phyloP scores from a whole-genome alignment of 2,113 vertebrate genomes.

The Megaceryle maxima region DNA sequence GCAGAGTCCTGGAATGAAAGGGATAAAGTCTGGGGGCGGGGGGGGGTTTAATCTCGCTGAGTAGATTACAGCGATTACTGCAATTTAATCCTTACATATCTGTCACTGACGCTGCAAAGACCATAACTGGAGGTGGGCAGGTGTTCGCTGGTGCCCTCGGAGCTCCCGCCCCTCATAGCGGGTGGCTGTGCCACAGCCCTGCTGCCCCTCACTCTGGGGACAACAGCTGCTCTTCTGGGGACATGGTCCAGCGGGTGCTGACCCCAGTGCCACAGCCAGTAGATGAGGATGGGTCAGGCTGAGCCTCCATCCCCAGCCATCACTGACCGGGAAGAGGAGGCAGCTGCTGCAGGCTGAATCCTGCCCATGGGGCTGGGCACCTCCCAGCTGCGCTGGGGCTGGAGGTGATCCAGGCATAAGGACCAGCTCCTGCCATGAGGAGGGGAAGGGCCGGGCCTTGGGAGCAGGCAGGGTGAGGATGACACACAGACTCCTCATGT shows the following conservation, averaged over 20 bases:
- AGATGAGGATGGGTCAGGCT: rapidly evolving
- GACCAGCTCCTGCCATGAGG: not conserved
- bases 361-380: not conserved
- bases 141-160: rapidly evolving
- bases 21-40: conserved; percentile 26
- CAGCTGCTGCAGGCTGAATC: not conserved
- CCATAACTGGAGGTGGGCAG: conserved; percentile 11
- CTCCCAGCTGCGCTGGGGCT: not conserved
- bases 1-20: conserved; percentile 57
- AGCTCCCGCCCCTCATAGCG: rapidly evolving
- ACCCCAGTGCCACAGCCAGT: not conserved
- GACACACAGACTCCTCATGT: not conserved
- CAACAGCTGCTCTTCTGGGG: rapidly evolving
- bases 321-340: not conserved
- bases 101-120: conserved; percentile 74
- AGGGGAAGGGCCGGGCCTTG: not conserved
- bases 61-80: conserved; percentile 74
- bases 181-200: rapidly evolving
- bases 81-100: conserved; percentile 68
- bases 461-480: not conserved
- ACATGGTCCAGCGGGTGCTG: rapidly evolving
- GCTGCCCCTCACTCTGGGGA: rapidly evolving
- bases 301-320: rapidly evolving
- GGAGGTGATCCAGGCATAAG: not conserved
- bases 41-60: conserved; percentile 68